A percentile compares a stretch with the other conserved stretches of the same genome.
These are phyloP conservation scores for Penaeus indicus DNA, from an alignment of 1,140 invertebrate species.

Conservation along the genomic window DNA sequence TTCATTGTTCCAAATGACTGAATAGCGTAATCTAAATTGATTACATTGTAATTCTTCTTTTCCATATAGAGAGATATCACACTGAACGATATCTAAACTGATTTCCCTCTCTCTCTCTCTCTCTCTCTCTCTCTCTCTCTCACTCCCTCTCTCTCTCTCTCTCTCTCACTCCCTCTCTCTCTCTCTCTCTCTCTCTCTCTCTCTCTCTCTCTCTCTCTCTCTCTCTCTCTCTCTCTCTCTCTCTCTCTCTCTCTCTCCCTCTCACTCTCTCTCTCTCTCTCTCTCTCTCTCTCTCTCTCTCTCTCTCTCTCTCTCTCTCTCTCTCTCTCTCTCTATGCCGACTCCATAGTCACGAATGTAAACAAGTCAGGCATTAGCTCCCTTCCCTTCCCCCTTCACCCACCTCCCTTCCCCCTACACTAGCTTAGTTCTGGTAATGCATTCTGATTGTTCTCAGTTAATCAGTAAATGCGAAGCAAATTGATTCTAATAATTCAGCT, in stretches of 20 bases:
- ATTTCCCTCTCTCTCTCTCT: background rate
- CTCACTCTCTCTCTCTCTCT: slow-evolving; percentile 5
- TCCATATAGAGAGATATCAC: too few species aligned
- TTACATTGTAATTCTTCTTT: background rate
- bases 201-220: too few species aligned
- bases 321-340: background rate
- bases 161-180: background rate
- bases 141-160: background rate
- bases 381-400: background rate
- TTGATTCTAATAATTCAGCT: too few species aligned
- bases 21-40: background rate
- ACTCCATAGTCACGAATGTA: background rate
- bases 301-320: slow-evolving; percentile 5
- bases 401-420: background rate
- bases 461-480: too few species aligned
- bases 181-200: too few species aligned
- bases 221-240: background rate
- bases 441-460: too few species aligned
- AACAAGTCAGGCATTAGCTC: background rate
- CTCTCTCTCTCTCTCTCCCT: background rate
- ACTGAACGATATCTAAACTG: background rate
- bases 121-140: too few species aligned
- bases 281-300: background rate
- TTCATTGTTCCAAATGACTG: background rate
- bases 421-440: too few species aligned